Conservation (phyloP, 2,888 invertebrate genomes). For the Rotaria magnacalcarata region DNA sequence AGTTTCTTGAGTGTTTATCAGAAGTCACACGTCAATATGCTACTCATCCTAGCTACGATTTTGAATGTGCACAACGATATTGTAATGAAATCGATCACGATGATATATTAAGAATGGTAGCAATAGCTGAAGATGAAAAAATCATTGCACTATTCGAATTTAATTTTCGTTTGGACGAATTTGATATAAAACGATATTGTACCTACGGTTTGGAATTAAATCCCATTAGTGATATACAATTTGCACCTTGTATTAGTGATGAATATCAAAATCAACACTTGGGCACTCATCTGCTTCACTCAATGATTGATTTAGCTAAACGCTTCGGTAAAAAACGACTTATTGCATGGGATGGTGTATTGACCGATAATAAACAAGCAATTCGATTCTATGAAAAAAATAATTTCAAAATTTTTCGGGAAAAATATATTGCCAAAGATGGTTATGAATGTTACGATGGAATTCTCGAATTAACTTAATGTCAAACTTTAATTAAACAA, state of each 20-base stretch:
- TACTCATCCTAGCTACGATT: neutral
- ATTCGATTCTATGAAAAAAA: slow-evolving; percentile 15
- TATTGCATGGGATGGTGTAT: neutral
- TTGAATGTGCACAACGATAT: neutral
- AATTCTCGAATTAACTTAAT: neutral
- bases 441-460: slow-evolving; percentile 15
- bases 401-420: neutral
- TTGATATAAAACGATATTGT: neutral
- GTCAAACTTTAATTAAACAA: too few relatives aligned
- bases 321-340: neutral
- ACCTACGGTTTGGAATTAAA: neutral
- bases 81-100: neutral
- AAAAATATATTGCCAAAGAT: neutral
- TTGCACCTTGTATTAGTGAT: neutral
- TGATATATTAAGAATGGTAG: neutral
- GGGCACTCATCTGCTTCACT: neutral
- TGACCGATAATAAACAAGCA: neutral
- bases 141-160: neutral
- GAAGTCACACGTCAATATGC: neutral
- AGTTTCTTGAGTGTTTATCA: neutral
- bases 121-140: neutral
- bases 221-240: neutral
- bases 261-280: neutral
- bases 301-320: neutral
- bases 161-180: neutral